These are phyloP conservation scores for Pterocles burchelli DNA, from an alignment of 2,113 vertebrate genomes.

Conservation along the genomic window DNA sequence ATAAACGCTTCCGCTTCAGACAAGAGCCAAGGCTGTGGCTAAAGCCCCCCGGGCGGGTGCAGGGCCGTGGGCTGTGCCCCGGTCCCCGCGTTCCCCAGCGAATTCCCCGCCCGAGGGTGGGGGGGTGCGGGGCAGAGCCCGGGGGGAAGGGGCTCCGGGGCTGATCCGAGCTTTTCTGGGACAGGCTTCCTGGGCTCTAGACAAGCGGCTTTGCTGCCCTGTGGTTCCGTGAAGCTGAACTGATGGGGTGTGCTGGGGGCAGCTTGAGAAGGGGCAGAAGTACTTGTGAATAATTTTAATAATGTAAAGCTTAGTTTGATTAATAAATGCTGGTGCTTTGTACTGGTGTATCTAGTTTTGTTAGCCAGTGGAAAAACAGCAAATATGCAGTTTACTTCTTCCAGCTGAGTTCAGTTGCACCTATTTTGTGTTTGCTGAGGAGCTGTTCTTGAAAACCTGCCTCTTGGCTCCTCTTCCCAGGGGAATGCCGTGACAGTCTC, in stretches of 20 bases:
- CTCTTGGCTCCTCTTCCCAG: not conserved
- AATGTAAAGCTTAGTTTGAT: not conserved
- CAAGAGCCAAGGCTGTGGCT: not conserved
- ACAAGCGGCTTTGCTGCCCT: not conserved
- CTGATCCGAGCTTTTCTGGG: accelerated
- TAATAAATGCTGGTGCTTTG: not conserved
- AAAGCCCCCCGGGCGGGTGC: accelerated
- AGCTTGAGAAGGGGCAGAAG: not conserved
- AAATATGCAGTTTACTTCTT: not conserved
- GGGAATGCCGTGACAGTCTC: too few species aligned
- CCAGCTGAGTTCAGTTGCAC: not conserved
- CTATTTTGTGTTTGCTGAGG: not conserved
- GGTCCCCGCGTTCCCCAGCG: not conserved
- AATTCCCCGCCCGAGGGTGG: too few species aligned
- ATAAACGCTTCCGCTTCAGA: not conserved
- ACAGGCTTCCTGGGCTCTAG: not conserved
- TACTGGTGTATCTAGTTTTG: not conserved
- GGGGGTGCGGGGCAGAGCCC: too few species aligned
- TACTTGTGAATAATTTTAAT: not conserved
- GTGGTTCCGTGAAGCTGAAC: not conserved
- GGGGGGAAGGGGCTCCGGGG: accelerated
- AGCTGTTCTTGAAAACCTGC: not conserved
- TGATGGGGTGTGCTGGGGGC: not conserved
- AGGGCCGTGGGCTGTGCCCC: accelerated
- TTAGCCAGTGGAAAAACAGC: accelerated